Evolutionary conservation across 2,797 vertebrate genomes (phyloP).

Genomic region (Cichlasoma orientale): DNA sequence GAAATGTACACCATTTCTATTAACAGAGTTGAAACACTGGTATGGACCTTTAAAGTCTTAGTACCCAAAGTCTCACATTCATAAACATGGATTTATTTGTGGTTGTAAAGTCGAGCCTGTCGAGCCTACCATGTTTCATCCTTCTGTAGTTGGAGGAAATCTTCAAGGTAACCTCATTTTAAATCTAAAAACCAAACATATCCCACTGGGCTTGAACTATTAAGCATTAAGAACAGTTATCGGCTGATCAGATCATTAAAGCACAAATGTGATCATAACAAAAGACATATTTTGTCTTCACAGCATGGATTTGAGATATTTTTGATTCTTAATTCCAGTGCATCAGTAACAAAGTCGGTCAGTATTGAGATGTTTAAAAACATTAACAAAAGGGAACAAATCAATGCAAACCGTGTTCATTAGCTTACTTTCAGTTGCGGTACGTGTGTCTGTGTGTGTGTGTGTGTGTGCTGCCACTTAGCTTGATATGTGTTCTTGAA

Average conservation of each 20-base stretch:
- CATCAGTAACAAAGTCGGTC: conserved; percentile 27
- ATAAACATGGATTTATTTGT: neutral
- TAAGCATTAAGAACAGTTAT: neutral
- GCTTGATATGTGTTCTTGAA: conserved; percentile 30
- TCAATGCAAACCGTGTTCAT: neutral
- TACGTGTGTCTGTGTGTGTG: neutral
- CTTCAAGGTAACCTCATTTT: neutral
- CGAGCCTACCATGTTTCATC: neutral
- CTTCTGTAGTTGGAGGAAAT: neutral
- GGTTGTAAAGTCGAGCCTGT: neutral
- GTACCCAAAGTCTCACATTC: conserved; percentile 9
- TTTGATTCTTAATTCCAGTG: conserved; percentile 59
- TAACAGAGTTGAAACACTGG: neutral
- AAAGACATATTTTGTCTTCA: conserved; percentile 10
- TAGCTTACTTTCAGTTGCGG: conserved; percentile 12
- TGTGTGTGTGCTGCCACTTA: conserved; percentile 2
- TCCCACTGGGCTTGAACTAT: neutral
- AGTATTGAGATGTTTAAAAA: conserved; percentile 7
- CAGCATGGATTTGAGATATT: conserved; percentile 23
- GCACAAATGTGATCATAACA: conserved; percentile 7
- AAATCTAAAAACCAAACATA: conserved; percentile 2
- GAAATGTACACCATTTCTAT: neutral
- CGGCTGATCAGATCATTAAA: conserved; percentile 5
- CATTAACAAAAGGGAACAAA: neutral
- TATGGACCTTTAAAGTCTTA: neutral